Conservation (phyloP, 2,797 vertebrate species). For the Scolopax bukidnonensis region DNA sequence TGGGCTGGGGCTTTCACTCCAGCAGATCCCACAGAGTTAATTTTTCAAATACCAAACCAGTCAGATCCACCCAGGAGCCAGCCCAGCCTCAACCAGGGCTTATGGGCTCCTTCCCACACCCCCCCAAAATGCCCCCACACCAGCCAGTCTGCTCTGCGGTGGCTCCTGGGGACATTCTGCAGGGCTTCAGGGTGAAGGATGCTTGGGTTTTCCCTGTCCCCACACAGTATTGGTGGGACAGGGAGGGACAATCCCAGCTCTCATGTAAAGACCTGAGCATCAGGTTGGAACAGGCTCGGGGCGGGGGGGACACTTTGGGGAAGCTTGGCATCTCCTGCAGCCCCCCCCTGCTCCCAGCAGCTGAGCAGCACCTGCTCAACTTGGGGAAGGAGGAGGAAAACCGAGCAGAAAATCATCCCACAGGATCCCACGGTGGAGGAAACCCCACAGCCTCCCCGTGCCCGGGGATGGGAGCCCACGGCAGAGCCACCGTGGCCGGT, state of each 20-base stretch:
- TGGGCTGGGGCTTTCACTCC: neutral
- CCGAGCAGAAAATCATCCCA: constrained; percentile 9
- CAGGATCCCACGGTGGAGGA: neutral
- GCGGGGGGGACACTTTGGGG: too few relatives aligned
- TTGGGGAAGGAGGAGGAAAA: constrained; percentile 9
- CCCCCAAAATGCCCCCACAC: neutral
- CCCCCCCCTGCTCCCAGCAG: neutral
- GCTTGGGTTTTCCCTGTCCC: neutral
- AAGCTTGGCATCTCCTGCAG: neutral
- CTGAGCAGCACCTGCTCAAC: constrained; percentile 41
- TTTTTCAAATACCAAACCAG: neutral
- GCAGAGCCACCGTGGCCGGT: rapidly evolving
- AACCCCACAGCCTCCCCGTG: neutral
- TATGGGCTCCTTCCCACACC: neutral
- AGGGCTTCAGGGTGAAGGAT: neutral
- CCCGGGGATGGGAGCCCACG: rapidly evolving
- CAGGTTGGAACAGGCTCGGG: neutral
- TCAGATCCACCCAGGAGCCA: neutral
- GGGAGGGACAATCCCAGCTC: neutral
- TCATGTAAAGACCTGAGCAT: neutral
- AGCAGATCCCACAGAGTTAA: neutral
- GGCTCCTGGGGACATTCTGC: neutral
- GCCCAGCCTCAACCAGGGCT: neutral
- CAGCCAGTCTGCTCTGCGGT: neutral
- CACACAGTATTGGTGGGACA: neutral